A percentile compares a stretch with the other conserved stretches of the same genome.
Conservation (phyloP, 2,113 vertebrate genomes). For the Motacilla tschutschensis region DNA sequence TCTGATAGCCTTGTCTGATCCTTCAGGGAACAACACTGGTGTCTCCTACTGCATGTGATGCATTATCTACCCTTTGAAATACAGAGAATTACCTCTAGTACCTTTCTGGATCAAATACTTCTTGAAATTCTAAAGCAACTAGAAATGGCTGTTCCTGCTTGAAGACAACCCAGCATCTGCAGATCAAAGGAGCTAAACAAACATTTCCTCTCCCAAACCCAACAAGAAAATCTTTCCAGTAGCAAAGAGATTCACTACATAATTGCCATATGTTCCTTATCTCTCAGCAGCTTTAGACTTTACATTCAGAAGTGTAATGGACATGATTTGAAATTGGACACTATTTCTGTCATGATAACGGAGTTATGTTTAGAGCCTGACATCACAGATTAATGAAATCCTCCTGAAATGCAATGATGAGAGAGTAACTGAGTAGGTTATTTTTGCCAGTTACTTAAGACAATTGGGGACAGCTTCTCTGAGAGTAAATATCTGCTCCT, state of each 20-base stretch:
- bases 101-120: not conserved
- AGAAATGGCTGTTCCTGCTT: conserved; percentile 3
- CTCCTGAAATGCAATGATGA: not conserved
- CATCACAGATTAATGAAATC: not conserved
- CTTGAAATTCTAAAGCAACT: conserved; percentile 9
- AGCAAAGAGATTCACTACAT: not conserved
- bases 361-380: not conserved
- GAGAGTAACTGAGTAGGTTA: not conserved
- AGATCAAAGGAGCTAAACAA: conserved; percentile 18
- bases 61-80: conserved; percentile 8
- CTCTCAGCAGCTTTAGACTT: not conserved
- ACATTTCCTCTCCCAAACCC: not conserved
- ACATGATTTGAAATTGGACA: not conserved
- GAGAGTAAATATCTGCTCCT: not conserved
- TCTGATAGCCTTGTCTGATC: conserved; percentile 3
- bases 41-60: not conserved
- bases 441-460: not conserved
- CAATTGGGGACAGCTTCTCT: not conserved
- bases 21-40: not conserved
- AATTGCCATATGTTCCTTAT: not conserved
- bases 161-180: not conserved
- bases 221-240: not conserved
- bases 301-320: not conserved
- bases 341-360: conserved; percentile 13
- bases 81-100: conserved; percentile 11